Base-by-base conservation (phyloP, 1,140 invertebrate species). In the Drosophila fuyamai region DNA sequence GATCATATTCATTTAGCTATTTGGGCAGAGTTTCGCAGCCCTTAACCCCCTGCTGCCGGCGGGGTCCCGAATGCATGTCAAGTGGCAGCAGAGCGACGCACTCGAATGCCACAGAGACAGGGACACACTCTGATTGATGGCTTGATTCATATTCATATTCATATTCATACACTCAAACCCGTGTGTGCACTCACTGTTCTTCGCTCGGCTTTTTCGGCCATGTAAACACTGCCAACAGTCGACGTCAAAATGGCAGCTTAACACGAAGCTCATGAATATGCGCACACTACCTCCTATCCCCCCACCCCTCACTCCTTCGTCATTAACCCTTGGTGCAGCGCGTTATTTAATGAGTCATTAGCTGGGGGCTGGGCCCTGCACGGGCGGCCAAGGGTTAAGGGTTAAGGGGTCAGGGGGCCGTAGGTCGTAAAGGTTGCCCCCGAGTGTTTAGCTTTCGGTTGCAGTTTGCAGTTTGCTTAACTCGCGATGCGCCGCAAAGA, bases 251-350 rank as follows among this genome's bases (percentile, higher is more conserved):
- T 90, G 85, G 81, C 79, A 90, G 85, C 85, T 90, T 84, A 90
- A 77, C 85, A 90, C 85, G 85, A 90, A 90, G 73, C 79, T 90
- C 85, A 90, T 90, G 85, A 90, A 90, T 90, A 90, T 90, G 85
- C 81, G 84, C 75, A 76, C 60, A 72, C 46, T 23, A 23, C 23
- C 3, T 18, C 12, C 38, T n/a, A n/a, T 38, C 38, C 12, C 12
- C 4, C 4, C 4, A 2, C 16, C 12, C 14, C 14, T n/a, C 2
- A 5, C 27, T 12, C 10, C 38, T 1, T 7, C 13, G 38, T 53
- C 36, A 50, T 71, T 67, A 47, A 55, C 80, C 59, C 61, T 68
- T 61, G 76, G 29, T 61, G 76, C 67, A 80, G 81, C 62, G 82
- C 78, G 59, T 78, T 81, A 77, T 84, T 89, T 89, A 89, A 89